Evolutionary conservation across 2,797 vertebrate genomes (phyloP), one percentile per base, ranked within the genome.

Genomic region (Etheostoma nigrum): DNA sequence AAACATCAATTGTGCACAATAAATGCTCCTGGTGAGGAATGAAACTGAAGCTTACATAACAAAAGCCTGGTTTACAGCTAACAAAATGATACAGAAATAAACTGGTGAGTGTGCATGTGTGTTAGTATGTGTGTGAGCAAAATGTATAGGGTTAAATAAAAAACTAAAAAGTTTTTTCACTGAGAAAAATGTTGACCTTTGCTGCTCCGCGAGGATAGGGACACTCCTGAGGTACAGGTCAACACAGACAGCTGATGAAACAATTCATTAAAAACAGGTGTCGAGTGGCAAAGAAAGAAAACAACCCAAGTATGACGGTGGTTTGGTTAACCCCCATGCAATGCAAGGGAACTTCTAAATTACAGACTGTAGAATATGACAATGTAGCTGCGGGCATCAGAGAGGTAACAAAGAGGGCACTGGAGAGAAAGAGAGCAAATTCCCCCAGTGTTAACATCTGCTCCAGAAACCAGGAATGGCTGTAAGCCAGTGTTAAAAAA

Each of bases 401-500:
- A 59, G 61, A 87, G 52, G 73, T 81, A 79, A 88, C 73, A 85
- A 78, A 86, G 83, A 59, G 44, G 64, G 59, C 69, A 81, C 40
- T 25, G 49, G 72, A 81, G 75, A 86, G 62, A 78, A 42, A 86
- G 57, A 79, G 68, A 77, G 61, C 83, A 71, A 84, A 79, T 76
- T 67, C 82, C 78, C 74, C 74, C 69, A 66, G 81, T 78, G 67
- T 81, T 81, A 85, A 87, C 81, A 91, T 90, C 88, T 91, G 85
- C 86, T 90, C 79, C 86, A 91, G 89, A 90, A 89, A 89, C 83
- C 84, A 87, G 72, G 82, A 89, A 88, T 81, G 88, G 65, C 78
- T 79, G 62, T 89, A 84, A 91, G 82, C 79, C 18, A 65, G 74
- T 78, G 74, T 87, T 25, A 78, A 90, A 88, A 90, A 89, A 87